phyloP scores from a whole-genome alignment of 2,888 invertebrate genomes.

The Leucoma salicis region DNA sequence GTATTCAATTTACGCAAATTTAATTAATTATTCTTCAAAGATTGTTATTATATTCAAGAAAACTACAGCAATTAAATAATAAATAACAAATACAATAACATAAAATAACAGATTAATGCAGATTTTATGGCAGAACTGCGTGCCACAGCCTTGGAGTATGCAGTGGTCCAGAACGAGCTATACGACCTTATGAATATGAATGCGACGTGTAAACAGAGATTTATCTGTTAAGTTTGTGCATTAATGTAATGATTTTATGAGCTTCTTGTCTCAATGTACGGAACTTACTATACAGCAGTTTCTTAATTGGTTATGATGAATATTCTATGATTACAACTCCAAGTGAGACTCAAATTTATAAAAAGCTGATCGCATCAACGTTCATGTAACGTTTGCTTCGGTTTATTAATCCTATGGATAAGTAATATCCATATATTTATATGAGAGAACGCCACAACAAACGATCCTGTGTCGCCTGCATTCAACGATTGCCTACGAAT shows the following conservation, averaged over 20 bases:
- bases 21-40: too few relatives aligned
- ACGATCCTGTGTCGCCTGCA: too few relatives aligned
- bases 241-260: background rate
- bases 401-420: too few relatives aligned
- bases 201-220: constrained; percentile 45
- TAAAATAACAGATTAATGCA: constrained; percentile 76
- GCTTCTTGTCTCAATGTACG: background rate
- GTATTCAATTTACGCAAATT: too few relatives aligned
- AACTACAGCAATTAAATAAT: background rate
- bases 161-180: constrained; percentile 44
- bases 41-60: background rate
- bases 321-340: too few relatives aligned
- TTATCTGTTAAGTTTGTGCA: constrained; percentile 16
- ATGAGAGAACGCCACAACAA: too few relatives aligned
- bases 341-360: too few relatives aligned
- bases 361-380: too few relatives aligned
- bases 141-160: constrained; percentile 47
- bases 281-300: background rate
- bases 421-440: too few relatives aligned
- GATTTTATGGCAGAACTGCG: constrained; percentile 61
- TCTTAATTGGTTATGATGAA: too few relatives aligned
- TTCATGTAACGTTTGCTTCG: too few relatives aligned
- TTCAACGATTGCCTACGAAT: too few relatives aligned
- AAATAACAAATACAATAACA: constrained; percentile 61
- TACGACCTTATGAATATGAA: constrained; percentile 53